These are phyloP conservation scores for Prionailurus bengalensis DNA, from an alignment of 2,113 vertebrate species.

Conservation along the genomic window DNA sequence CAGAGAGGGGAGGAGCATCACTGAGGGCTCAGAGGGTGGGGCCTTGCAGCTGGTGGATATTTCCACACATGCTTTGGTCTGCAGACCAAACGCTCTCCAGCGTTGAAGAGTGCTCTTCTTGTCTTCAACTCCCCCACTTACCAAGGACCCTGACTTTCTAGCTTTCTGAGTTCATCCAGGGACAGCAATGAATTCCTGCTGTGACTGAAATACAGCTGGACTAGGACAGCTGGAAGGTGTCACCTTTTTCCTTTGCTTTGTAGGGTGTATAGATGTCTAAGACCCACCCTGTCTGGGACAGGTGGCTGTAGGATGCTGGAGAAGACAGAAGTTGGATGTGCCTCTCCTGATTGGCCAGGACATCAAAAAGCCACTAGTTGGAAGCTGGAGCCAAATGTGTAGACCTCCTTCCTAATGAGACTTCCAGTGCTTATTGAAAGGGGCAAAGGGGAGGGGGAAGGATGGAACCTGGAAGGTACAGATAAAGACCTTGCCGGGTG, in stretches of 20 bases:
- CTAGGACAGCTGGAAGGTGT: neutral
- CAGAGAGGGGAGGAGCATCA: neutral
- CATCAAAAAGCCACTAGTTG: neutral
- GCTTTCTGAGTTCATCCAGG: neutral
- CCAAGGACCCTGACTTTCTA: neutral
- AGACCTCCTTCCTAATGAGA: neutral
- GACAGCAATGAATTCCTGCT: neutral
- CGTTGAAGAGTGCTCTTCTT: neutral
- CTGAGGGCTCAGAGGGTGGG: neutral
- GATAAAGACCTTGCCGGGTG: neutral
- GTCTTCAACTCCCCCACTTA: neutral
- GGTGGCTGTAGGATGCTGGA: neutral
- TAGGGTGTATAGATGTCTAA: neutral
- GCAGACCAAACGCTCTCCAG: neutral
- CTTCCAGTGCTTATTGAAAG: neutral
- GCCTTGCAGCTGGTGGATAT: neutral
- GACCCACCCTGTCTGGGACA: neutral
- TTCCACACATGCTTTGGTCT: neutral
- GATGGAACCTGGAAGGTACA: fast-evolving
- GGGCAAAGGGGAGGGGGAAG: neutral
- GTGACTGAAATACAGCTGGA: neutral
- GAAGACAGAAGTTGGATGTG: neutral
- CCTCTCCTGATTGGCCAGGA: neutral
- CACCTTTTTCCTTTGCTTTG: neutral
- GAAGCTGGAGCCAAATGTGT: neutral